A percentile compares a stretch with the other conserved stretches of the same genome.
phyloP scores from a whole-genome alignment of 2,113 vertebrate genomes.

The Cyanistes caeruleus region DNA sequence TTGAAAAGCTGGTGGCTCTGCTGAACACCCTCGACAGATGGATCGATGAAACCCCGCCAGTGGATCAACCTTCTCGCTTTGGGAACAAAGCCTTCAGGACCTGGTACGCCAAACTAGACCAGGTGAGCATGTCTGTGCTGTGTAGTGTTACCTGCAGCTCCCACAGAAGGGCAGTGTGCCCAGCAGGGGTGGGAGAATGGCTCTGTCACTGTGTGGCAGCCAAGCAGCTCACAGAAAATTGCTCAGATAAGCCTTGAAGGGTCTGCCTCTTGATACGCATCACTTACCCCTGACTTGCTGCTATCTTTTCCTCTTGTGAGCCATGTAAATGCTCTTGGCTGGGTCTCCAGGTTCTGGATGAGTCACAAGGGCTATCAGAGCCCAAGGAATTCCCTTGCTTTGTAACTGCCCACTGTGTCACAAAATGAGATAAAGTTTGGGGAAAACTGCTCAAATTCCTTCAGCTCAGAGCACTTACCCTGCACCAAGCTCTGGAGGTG shows the following conservation, averaged over 20 bases:
- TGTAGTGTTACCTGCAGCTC: not conserved
- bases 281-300: not conserved
- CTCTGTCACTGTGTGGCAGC: not conserved
- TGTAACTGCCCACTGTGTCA: not conserved
- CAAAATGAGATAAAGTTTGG: not conserved
- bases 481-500: not conserved
- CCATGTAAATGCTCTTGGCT: not conserved
- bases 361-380: not conserved
- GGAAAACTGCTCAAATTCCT: not conserved
- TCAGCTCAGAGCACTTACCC: not conserved
- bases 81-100: slow-evolving; percentile 97
- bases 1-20: slow-evolving; percentile 87
- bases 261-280: not conserved
- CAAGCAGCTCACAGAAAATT: not conserved
- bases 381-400: not conserved
- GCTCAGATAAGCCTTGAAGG: not conserved
- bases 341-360: not conserved
- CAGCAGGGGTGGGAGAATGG: not conserved
- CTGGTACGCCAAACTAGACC: slow-evolving; percentile 91
- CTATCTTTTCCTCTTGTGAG: not conserved
- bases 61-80: slow-evolving; percentile 96
- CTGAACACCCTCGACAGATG: slow-evolving; percentile 90
- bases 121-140: slow-evolving; percentile 73
- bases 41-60: slow-evolving; percentile 93
- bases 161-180: not conserved